Conservation (phyloP, 1,140 invertebrate species). For the Gonatopus flavifemur region DNA sequence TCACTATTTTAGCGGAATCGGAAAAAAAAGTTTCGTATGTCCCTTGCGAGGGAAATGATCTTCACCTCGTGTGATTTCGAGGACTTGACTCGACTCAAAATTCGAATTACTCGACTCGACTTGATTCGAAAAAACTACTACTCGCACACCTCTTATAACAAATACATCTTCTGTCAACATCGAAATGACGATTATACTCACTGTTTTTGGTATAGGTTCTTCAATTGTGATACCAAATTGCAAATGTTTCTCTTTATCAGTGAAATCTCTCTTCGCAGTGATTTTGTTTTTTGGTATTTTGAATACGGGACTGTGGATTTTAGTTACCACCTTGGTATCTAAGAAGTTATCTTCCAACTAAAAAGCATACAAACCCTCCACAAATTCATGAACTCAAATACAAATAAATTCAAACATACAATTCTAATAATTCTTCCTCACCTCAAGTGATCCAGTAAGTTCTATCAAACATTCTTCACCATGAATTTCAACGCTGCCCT, state of each 20-base stretch:
- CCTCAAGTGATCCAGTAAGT: conserved; percentile 56
- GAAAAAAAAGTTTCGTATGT: too few relatives aligned
- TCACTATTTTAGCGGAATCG: too few relatives aligned
- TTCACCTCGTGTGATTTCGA: too few relatives aligned
- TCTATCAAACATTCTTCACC: conserved; percentile 54
- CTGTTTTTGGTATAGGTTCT: conserved; percentile 21
- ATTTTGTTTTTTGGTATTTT: conserved; percentile 65
- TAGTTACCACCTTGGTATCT: conserved; percentile 60
- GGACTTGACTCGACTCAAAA: too few relatives aligned
- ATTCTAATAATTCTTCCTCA: conserved; percentile 26
- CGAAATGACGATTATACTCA: too few relatives aligned
- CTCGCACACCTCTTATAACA: too few relatives aligned
- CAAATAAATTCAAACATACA: conserved; percentile 6
- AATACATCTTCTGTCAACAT: too few relatives aligned
- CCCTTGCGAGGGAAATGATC: too few relatives aligned
- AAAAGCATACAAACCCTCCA: conserved; percentile 21
- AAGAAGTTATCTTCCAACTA: conserved; percentile 65
- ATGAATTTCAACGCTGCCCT: conserved; percentile 51
- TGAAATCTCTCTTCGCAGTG: conserved; percentile 68
- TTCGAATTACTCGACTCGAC: too few relatives aligned
- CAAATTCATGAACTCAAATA: too few relatives aligned
- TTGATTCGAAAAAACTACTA: too few relatives aligned
- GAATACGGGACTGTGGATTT: conserved; percentile 64
- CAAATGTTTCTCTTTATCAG: conserved; percentile 62
- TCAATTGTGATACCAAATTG: conserved; percentile 41